Conservation (phyloP, 2,888 invertebrate genomes). For the Andrena bucephala region DNA sequence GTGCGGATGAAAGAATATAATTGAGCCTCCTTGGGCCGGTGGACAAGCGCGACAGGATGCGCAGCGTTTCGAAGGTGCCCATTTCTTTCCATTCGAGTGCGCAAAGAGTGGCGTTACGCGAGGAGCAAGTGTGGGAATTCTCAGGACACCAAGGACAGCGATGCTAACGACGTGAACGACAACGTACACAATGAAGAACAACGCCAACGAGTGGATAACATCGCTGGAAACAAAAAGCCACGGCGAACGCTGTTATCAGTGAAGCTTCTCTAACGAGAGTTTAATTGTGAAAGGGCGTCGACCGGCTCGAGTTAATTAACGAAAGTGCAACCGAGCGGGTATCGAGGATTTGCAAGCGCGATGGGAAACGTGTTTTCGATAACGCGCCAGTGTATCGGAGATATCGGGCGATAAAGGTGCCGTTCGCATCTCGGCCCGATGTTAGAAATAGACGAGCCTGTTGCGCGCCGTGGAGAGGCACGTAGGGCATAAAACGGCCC, state of each 20-base stretch:
- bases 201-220: constrained; percentile 16
- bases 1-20: constrained; percentile 19
- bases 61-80: constrained; percentile 50
- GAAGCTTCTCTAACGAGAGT: constrained; percentile 13
- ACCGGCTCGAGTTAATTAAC: not conserved
- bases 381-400: not conserved
- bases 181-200: not conserved
- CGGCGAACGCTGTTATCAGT: constrained; percentile 10
- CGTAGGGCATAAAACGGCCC: constrained; percentile 18
- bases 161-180: constrained; percentile 58
- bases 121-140: constrained; percentile 61
- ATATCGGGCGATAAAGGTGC: not conserved
- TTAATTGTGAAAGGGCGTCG: constrained; percentile 13
- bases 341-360: not conserved
- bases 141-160: constrained; percentile 47
- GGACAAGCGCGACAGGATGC: constrained; percentile 38
- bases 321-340: not conserved
- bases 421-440: not conserved
- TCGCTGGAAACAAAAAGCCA: constrained; percentile 17
- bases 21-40: not conserved
- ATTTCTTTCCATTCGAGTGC: constrained; percentile 51
- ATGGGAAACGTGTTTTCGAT: not conserved
- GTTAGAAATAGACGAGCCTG: constrained; percentile 1
- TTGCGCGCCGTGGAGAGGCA: not conserved
- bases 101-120: constrained; percentile 33